Evolutionary conservation across 2,113 vertebrate genomes (phyloP).

Genomic region (Dasyprocta punctata): DNA sequence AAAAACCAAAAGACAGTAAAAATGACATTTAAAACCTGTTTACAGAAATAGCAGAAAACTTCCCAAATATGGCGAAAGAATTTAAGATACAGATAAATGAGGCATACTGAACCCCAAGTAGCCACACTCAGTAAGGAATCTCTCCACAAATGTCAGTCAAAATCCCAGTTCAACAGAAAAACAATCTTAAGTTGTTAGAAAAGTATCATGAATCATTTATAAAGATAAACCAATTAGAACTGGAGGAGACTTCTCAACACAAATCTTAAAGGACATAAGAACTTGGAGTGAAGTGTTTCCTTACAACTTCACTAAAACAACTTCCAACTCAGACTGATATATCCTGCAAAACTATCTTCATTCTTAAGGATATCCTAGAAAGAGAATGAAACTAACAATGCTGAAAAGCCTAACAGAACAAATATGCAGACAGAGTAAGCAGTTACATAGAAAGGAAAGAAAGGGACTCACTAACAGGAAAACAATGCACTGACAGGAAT

Average conservation of each 20-base stretch:
- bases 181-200: background rate
- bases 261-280: background rate
- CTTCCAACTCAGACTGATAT: background rate
- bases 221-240: background rate
- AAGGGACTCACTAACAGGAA: background rate
- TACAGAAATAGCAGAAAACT: background rate
- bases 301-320: background rate
- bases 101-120: background rate
- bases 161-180: background rate
- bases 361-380: background rate
- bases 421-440: background rate
- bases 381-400: background rate
- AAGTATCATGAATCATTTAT: background rate
- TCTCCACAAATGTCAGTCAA: background rate
- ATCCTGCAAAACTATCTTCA: background rate
- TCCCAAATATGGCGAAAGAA: background rate
- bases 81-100: background rate
- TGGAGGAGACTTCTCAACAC: background rate
- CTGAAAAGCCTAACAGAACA: background rate
- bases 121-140: background rate
- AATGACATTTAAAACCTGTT: background rate
- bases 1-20: background rate
- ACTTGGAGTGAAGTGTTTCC: background rate
- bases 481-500: background rate
- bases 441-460: background rate